Evolutionary conservation across 2,797 vertebrate species (phyloP).

Genomic region (Nyctalus aviator): DNA sequence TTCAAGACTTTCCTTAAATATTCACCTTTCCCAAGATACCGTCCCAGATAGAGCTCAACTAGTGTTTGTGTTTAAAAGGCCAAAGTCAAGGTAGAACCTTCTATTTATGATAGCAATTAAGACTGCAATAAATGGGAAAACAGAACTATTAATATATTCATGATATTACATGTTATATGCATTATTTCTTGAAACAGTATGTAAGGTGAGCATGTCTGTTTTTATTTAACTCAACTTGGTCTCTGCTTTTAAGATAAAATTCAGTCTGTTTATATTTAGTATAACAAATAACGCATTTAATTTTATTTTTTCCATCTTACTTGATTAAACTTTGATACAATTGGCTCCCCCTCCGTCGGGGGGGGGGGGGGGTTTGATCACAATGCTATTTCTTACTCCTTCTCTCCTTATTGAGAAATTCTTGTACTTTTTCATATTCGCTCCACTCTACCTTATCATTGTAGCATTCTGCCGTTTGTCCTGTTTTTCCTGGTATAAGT

Average conservation of each 20-base stretch:
- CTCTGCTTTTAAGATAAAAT: background rate
- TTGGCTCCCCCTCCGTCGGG: background rate
- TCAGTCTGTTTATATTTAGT: background rate
- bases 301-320: background rate
- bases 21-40: background rate
- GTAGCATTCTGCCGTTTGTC: background rate
- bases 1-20: conserved; percentile 4
- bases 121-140: conserved; percentile 15
- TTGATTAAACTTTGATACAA: background rate
- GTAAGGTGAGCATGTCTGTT: background rate
- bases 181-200: background rate
- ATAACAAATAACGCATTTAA: background rate
- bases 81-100: background rate
- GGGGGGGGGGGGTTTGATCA: background rate
- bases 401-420: conserved; percentile 16
- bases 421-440: background rate
- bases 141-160: background rate
- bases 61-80: background rate
- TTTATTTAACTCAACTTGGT: background rate
- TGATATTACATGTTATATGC: background rate
- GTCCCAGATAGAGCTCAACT: conserved; percentile 14
- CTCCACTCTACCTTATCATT: background rate
- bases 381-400: background rate
- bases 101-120: background rate
- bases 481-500: background rate